Percentiles rank a stretch among this genome's conserved stretches.
These are phyloP conservation scores for Chironomus tepperi DNA, from an alignment of 1,140 invertebrate genomes.

Conservation along the genomic window DNA sequence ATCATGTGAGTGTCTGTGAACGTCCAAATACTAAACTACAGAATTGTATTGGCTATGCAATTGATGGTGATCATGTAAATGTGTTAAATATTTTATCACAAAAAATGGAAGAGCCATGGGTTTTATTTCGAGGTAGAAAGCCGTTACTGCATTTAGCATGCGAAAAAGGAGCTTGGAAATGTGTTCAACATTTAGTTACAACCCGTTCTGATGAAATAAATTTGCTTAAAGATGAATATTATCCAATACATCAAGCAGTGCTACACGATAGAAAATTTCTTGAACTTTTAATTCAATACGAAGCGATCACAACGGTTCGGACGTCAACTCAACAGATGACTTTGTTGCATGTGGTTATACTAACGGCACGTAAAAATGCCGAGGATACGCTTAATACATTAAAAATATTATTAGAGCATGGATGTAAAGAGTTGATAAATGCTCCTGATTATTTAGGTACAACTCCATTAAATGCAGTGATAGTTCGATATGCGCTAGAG, in stretches of 20 bases:
- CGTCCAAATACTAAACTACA: slow-evolving; percentile 51
- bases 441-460: slow-evolving; percentile 60
- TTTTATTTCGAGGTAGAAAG: slow-evolving; percentile 45
- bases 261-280: slow-evolving; percentile 58
- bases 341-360: slow-evolving; percentile 52
- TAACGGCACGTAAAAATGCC: slow-evolving; percentile 53
- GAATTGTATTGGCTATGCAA: slow-evolving; percentile 62
- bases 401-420: slow-evolving; percentile 55
- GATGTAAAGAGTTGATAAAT: slow-evolving; percentile 61
- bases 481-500: slow-evolving; percentile 61
- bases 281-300: slow-evolving; percentile 53
- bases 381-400: slow-evolving; percentile 58
- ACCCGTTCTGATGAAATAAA: slow-evolving; percentile 63
- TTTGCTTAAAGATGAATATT: slow-evolving; percentile 65
- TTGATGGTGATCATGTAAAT: slow-evolving; percentile 60
- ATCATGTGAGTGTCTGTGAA: slow-evolving; percentile 35
- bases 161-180: slow-evolving; percentile 60
- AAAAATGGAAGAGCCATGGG: slow-evolving; percentile 60
- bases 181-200: slow-evolving; percentile 38
- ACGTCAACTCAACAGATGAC: slow-evolving; percentile 68
- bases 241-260: slow-evolving; percentile 63
- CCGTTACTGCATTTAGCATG: slow-evolving; percentile 59
- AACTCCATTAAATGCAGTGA: slow-evolving; percentile 53
- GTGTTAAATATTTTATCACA: slow-evolving; percentile 55
- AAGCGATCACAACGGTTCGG: slow-evolving; percentile 56